Conservation (phyloP, 1,140 invertebrate species). For the Samia ricini region DNA sequence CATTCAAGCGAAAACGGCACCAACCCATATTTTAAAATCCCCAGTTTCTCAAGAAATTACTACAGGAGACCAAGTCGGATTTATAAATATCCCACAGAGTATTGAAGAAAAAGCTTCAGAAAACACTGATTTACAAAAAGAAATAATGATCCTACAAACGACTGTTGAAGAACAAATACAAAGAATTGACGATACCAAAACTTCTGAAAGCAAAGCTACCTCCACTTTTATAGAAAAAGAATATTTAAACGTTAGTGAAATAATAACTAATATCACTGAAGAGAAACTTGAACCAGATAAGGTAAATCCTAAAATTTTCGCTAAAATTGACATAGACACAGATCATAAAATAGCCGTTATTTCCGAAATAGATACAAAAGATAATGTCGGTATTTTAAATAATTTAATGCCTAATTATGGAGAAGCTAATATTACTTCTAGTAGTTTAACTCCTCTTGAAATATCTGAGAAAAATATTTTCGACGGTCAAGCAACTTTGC, state of each 20-base stretch:
- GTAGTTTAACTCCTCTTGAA: conserved; percentile 39
- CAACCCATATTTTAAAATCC: conserved; percentile 50
- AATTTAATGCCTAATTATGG: conserved; percentile 23
- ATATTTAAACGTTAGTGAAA: conserved; percentile 58
- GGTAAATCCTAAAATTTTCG: conserved; percentile 29
- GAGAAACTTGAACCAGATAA: conserved; percentile 28
- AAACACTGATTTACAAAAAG: conserved; percentile 48
- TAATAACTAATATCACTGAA: conserved; percentile 35
- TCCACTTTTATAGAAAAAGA: conserved; percentile 44
- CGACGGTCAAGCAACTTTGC: conserved; percentile 48
- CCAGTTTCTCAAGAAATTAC: conserved; percentile 51
- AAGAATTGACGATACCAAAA: conserved; percentile 35
- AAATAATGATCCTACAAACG: conserved; percentile 57
- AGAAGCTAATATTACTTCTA: conserved; percentile 44
- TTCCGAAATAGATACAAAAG: conserved; percentile 43
- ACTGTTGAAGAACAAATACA: conserved; percentile 48
- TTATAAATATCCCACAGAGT: conserved; percentile 23
- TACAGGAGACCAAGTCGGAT: conserved; percentile 49
- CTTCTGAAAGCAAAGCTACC: conserved; percentile 29
- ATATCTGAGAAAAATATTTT: conserved; percentile 48
- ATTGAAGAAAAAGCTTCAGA: conserved; percentile 36
- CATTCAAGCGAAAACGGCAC: conserved; percentile 29
- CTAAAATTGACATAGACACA: conserved; percentile 43
- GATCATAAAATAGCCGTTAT: conserved; percentile 53
- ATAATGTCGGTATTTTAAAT: conserved; percentile 38